Evolutionary conservation across 2,888 invertebrate species (phyloP), one percentile per base, ranked within the genome.

Genomic region (Julus scanicus): DNA sequence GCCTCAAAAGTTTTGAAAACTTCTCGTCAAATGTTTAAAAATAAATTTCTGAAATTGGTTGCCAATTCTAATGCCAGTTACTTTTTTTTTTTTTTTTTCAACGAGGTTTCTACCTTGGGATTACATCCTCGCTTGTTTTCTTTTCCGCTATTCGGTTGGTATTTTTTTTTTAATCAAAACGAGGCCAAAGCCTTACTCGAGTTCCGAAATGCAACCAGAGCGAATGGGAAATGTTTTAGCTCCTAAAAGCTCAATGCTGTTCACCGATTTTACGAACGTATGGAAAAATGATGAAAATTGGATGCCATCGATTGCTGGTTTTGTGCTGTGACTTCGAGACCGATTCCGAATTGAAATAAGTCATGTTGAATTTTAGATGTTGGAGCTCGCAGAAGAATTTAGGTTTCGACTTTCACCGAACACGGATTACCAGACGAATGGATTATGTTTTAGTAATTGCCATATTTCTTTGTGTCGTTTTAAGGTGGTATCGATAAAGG

Each of bases 401-500:
- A 84, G 84, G 84, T 84, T 57, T 17, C 17, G 57, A 57, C n/a
- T 57, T 57, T 57, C 15, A 17, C 57, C n/a, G 17, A 15, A 57
- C 17, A 3, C 29, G 84, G 44, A 84, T 29, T 84, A 20, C n/a
- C 57, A 17, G 57, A 57, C 57, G 5, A 57, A 17, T n/a, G n/a
- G 57, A 57, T 57, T 57, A n/a, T n/a, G 57, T 57, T 57, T 57
- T 2, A 53, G 57, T 57, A 87, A 87, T 44, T 87, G 57, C 39
- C 57, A 71, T 53, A n/a, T 44, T 44, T 49, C 1, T 87, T 84
- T 44, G 39, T 53, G 83, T 88, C 29, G 84, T 80, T 88, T 80
- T 88, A 49, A 48, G 95, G 95, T 91, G 95, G 95, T 53, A 94
- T 94, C 53, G 95, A 95, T 91, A 94, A 95, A 89, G 95, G 95